These are phyloP conservation scores for Anaspis maculata DNA, from an alignment of 2,888 invertebrate genomes.

Conservation along the genomic window DNA sequence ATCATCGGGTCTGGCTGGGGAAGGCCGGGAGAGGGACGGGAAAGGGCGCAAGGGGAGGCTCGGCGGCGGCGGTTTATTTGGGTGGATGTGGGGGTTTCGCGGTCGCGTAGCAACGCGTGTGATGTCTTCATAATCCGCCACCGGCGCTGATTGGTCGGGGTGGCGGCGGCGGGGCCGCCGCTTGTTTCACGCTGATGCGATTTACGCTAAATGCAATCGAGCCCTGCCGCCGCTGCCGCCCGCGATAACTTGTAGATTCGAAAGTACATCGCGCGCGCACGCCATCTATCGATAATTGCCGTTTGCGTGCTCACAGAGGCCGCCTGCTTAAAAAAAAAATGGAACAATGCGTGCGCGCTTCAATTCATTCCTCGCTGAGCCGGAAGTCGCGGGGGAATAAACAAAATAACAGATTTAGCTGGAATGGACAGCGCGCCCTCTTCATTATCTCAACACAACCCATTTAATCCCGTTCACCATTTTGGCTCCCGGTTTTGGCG, in stretches of 20 bases:
- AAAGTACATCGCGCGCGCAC: too few relatives aligned
- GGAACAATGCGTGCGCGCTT: too few relatives aligned
- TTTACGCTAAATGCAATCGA: conserved; percentile 30
- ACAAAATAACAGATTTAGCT: conserved; percentile 35
- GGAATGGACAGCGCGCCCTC: conserved; percentile 37
- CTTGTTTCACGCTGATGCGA: conserved; percentile 37
- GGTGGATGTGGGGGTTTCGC: conserved; percentile 33
- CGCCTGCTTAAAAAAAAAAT: too few relatives aligned
- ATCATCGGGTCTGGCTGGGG: conserved; percentile 8
- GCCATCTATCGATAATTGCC: too few relatives aligned
- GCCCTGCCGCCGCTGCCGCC: conserved; percentile 7
- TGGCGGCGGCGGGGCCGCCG: conserved; percentile 29
- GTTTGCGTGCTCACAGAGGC: too few relatives aligned
- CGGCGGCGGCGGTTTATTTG: conserved; percentile 22
- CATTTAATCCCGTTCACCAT: conserved; percentile 29
- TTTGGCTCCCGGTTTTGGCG: conserved; percentile 17
- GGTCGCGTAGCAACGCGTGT: conserved; percentile 42
- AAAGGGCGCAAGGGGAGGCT: conserved; percentile 7
- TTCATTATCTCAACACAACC: conserved; percentile 40
- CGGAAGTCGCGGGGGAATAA: conserved; percentile 24
- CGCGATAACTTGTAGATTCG: conserved; percentile 20
- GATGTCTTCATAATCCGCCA: conserved; percentile 37
- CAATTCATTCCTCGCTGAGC: too few relatives aligned
- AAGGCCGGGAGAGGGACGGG: conserved; percentile 4
- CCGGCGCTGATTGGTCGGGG: conserved; percentile 41